Evolutionary conservation across 2,797 vertebrate genomes (phyloP).

Genomic region (Oreochromis mossambicus): DNA sequence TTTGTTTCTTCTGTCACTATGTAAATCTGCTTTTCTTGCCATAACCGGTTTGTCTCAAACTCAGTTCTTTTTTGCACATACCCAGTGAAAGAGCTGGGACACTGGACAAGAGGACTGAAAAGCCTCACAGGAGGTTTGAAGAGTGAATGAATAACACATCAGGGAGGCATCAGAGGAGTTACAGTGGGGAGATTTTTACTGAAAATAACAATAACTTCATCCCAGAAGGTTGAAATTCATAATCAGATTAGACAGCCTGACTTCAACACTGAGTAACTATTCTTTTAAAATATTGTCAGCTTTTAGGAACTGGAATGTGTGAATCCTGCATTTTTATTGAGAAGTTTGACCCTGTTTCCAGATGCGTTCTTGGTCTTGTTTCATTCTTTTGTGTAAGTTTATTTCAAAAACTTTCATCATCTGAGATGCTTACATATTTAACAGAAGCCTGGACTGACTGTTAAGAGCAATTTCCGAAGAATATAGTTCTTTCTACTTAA

Average conservation of each 20-base stretch:
- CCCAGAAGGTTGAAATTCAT: conserved; percentile 24
- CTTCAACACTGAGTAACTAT: background rate
- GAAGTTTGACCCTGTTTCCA: background rate
- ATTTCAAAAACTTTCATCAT: background rate
- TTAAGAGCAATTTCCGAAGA: background rate
- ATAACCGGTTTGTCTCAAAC: conserved; percentile 3
- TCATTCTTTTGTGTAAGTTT: background rate
- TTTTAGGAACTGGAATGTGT: background rate
- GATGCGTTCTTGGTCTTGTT: background rate
- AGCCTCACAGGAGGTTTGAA: conserved; percentile 44
- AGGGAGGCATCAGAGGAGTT: conserved; percentile 50
- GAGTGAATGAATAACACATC: conserved; percentile 54
- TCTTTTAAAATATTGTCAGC: background rate
- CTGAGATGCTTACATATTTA: background rate
- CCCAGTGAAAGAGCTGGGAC: conserved; percentile 29
- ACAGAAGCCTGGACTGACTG: background rate
- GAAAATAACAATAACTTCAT: conserved; percentile 43
- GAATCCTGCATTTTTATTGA: background rate
- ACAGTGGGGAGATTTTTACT: conserved; percentile 33
- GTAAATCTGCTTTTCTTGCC: background rate
- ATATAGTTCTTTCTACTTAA: background rate
- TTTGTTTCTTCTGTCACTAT: background rate
- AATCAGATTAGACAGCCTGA: conserved; percentile 9
- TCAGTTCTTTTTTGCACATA: background rate
- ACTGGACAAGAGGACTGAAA: conserved; percentile 34